Evolutionary conservation across 2,888 invertebrate genomes (phyloP), one percentile per base, ranked within the genome.

Genomic region (Chloromyia formosa): DNA sequence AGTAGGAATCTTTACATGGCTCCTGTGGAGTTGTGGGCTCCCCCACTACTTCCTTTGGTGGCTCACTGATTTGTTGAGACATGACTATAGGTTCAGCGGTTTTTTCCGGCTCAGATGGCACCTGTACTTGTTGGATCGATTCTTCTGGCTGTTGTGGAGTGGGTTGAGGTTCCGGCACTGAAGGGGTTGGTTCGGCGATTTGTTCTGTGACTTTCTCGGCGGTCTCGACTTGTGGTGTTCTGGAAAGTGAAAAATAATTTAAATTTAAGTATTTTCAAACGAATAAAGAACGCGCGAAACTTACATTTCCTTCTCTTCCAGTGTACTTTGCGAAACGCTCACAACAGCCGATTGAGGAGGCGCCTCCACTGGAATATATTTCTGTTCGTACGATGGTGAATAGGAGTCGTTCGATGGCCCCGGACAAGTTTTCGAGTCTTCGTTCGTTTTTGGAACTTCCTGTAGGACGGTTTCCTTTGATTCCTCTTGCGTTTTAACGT

Each of bases 351-450:
- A 45, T 23, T 22, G 10, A 45, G 45, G 45, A n/a, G 66, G 66
- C 10, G 23, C 3, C 45, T 66, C 66, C 18, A 58, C 53, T 23
- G 77, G 77, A 23, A 53, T 54, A 23, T 72, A 77, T 42, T 45
- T 69, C 40, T 74, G 71, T 22, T 75, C 49, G 42, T 77, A 77
- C 1, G 74, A 45, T 45, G 77, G 77, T 61, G 45, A 27, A 68
- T 74, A 77, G 9, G 77, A 77, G 20, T 75, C 72, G 14, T 61
- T 16, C 2, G 77, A 75, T 27, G 77, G 75, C 53, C 62, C 49
- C 10, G 66, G 7, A 12, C 3, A 35, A 2, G 27, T 7, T 35
- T 2, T 2, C 3, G 27, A 35, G 10, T 27, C 23, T 60, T n/a
- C n/a, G 1, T 22, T 27, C 2, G 49, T 12, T 49, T n/a, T n/a